These are phyloP conservation scores for Propithecus perrieri DNA, from an alignment of 2,797 vertebrate genomes.

Conservation along the genomic window DNA sequence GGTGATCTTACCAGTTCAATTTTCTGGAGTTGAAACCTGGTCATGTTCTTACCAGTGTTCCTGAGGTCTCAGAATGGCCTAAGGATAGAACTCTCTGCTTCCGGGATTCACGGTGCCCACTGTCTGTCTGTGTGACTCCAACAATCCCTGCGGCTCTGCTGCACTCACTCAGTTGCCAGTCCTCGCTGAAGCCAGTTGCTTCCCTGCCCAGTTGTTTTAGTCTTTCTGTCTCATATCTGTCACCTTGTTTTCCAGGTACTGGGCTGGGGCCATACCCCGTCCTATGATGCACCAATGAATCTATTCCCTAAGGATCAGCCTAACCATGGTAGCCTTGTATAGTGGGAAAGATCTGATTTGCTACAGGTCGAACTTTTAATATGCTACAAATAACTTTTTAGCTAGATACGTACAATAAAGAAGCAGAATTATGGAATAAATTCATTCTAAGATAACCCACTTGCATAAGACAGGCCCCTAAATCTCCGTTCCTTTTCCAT, in stretches of 20 bases:
- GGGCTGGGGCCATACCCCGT: rapidly evolving
- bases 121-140: neutral
- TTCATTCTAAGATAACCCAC: neutral
- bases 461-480: neutral
- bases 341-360: neutral
- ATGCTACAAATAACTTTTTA: neutral
- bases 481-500: neutral
- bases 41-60: neutral
- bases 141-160: neutral
- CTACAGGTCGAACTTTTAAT: neutral
- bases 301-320: neutral
- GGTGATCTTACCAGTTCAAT: too few species aligned
- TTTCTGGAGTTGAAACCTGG: neutral
- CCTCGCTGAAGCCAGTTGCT: neutral
- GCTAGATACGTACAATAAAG: neutral
- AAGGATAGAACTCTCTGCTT: neutral
- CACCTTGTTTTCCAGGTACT: neutral
- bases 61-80: neutral
- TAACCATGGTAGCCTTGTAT: neutral
- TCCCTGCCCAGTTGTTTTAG: neutral
- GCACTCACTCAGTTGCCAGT: neutral
- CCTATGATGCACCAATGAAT: neutral
- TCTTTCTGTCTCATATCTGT: neutral
- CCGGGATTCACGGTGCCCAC: rapidly evolving
- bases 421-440: slow-evolving; percentile 28